A percentile compares a stretch with the other conserved stretches of the same genome.
phyloP scores from a whole-genome alignment of 2,113 vertebrate genomes.

The Megatriorchis doriae region DNA sequence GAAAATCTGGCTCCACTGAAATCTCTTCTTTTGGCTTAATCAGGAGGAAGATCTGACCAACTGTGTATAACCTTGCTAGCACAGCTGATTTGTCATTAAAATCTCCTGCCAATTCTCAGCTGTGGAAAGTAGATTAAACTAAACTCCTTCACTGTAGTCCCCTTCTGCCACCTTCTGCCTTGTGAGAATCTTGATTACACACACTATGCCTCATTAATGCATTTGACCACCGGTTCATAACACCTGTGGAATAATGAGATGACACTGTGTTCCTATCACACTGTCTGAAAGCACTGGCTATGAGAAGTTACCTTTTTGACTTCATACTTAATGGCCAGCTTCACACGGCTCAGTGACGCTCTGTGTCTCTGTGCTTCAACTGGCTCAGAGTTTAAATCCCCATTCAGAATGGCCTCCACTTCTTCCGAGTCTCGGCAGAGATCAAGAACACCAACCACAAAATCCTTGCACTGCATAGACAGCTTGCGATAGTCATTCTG shows the following conservation, averaged over 20 bases:
- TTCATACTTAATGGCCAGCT: constrained; percentile 89
- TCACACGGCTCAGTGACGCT: constrained; percentile 82
- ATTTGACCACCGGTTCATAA: not conserved
- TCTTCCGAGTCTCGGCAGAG: constrained; percentile 88
- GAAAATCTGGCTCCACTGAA: not conserved
- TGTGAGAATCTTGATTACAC: not conserved
- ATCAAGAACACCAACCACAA: constrained; percentile 87
- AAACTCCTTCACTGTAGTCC: not conserved
- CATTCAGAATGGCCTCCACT: constrained; percentile 87
- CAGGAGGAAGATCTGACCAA: not conserved
- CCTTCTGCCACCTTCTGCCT: not conserved
- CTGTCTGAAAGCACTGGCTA: not conserved
- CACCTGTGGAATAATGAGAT: not conserved
- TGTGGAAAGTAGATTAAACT: not conserved
- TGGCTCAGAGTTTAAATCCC: constrained; percentile 79
- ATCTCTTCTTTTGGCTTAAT: not conserved
- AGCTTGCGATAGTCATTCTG: constrained; percentile 91
- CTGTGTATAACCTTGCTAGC: not conserved
- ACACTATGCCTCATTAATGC: not conserved
- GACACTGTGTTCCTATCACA: not conserved
- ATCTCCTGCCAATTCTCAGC: not conserved
- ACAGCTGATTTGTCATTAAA: not conserved
- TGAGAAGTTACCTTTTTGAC: constrained; percentile 83
- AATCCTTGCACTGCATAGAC: constrained; percentile 93
- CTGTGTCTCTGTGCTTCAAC: constrained; percentile 74